A percentile compares a stretch with the other conserved stretches of the same genome.
phyloP scores from a whole-genome alignment of 2,888 invertebrate genomes.

The Drosophila bunnanda region DNA sequence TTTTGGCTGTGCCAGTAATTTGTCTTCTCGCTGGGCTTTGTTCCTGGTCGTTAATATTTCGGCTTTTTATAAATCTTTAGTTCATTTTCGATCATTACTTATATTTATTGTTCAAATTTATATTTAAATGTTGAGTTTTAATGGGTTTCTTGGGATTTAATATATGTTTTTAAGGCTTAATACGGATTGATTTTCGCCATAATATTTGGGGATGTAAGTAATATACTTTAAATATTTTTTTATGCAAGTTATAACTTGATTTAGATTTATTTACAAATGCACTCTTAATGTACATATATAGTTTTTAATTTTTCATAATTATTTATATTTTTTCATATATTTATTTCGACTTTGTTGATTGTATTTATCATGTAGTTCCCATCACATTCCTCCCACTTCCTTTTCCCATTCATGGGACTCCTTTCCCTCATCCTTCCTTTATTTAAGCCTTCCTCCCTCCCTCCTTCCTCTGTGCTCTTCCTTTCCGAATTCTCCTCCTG shows the following conservation, averaged over 20 bases:
- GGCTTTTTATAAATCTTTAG: not conserved
- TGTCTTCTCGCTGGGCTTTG: slow-evolving; percentile 4
- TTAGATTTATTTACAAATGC: too few relatives aligned
- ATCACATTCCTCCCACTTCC: slow-evolving; percentile 25
- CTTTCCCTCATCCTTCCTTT: slow-evolving; percentile 2
- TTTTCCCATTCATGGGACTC: slow-evolving; percentile 12
- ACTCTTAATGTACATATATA: too few relatives aligned
- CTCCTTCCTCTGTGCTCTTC: not conserved
- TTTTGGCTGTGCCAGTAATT: slow-evolving; percentile 10
- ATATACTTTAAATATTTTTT: not conserved
- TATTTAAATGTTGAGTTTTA: too few relatives aligned
- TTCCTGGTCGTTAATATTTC: not conserved
- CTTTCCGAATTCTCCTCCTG: slow-evolving; percentile 1
- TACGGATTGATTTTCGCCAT: too few relatives aligned
- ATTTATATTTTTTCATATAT: not conserved
- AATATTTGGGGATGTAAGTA: not conserved
- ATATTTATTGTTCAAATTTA: not conserved
- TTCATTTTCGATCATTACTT: not conserved
- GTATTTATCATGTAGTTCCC: not conserved
- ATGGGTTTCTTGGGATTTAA: too few relatives aligned
- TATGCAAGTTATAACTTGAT: too few relatives aligned
- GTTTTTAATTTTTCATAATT: not conserved
- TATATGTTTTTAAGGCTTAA: too few relatives aligned
- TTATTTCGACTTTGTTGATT: too few relatives aligned
- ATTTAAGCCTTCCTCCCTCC: not conserved